These are phyloP conservation scores for Graphium colonna DNA, from an alignment of 2,888 invertebrate genomes.

Conservation along the genomic window DNA sequence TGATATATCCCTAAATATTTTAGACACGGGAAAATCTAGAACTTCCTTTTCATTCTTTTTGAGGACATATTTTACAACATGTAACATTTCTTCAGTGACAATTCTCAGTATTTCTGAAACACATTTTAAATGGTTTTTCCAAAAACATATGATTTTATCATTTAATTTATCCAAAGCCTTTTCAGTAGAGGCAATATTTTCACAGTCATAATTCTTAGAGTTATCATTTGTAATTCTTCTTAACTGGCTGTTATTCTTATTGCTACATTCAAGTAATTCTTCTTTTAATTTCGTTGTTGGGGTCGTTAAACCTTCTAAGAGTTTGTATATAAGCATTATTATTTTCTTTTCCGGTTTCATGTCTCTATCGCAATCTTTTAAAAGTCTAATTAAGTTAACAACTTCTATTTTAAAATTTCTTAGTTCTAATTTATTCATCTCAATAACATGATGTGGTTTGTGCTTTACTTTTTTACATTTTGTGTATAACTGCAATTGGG, in stretches of 20 bases:
- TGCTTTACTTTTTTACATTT: constrained; percentile 4
- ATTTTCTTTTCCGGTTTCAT: constrained; percentile 5
- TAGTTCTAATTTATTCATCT: neutral
- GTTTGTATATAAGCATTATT: constrained; percentile 1
- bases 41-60: constrained; percentile 16
- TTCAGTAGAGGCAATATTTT: neutral
- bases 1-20: constrained; percentile 11
- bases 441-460: neutral
- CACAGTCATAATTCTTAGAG: neutral
- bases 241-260: neutral
- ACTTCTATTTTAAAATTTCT: constrained; percentile 6
- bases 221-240: neutral
- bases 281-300: neutral
- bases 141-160: neutral
- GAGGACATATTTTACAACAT: constrained; percentile 8
- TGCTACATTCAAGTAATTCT: neutral
- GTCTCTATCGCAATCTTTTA: constrained; percentile 2
- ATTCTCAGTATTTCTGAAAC: neutral
- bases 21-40: constrained; percentile 1
- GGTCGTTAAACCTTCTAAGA: constrained; percentile 2
- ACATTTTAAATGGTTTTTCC: constrained; percentile 7
- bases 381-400: neutral
- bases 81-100: constrained; percentile 11
- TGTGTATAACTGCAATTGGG: neutral
- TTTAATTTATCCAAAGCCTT: neutral